Evolutionary conservation across 2,888 invertebrate genomes (phyloP).

Genomic region (Antheraea yamamai): DNA sequence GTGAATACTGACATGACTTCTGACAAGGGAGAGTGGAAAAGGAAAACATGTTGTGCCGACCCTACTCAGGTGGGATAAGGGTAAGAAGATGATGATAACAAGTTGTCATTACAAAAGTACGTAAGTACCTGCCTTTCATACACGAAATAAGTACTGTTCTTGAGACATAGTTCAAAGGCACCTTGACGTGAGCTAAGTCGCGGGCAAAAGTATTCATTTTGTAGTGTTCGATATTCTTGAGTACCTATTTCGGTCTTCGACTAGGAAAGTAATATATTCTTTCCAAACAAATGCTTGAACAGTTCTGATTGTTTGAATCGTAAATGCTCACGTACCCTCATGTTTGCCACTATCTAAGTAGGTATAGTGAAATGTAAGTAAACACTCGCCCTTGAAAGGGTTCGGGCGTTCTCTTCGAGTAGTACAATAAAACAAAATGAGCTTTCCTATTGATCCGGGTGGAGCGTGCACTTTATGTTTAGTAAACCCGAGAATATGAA

Average conservation of each 20-base stretch:
- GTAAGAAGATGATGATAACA: too few species aligned
- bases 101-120: too few species aligned
- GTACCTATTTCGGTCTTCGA: not conserved
- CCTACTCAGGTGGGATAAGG: too few species aligned
- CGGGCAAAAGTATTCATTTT: not conserved
- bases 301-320: conserved; percentile 51
- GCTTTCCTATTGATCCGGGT: conserved; percentile 64
- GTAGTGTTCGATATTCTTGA: not conserved
- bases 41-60: too few species aligned
- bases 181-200: too few species aligned
- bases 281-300: conserved; percentile 8
- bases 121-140: too few species aligned
- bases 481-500: conserved; percentile 55
- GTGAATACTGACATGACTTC: too few species aligned
- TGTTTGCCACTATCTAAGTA: conserved; percentile 46
- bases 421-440: conserved; percentile 73
- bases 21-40: too few species aligned
- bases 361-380: conserved; percentile 55
- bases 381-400: conserved; percentile 66
- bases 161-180: too few species aligned
- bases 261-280: conserved; percentile 1
- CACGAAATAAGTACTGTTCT: too few species aligned
- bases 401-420: conserved; percentile 63
- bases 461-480: conserved; percentile 61
- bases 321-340: conserved; percentile 52